Base-by-base conservation (phyloP, 2,797 vertebrate genomes). In the Rhinophrynus dorsalis region DNA sequence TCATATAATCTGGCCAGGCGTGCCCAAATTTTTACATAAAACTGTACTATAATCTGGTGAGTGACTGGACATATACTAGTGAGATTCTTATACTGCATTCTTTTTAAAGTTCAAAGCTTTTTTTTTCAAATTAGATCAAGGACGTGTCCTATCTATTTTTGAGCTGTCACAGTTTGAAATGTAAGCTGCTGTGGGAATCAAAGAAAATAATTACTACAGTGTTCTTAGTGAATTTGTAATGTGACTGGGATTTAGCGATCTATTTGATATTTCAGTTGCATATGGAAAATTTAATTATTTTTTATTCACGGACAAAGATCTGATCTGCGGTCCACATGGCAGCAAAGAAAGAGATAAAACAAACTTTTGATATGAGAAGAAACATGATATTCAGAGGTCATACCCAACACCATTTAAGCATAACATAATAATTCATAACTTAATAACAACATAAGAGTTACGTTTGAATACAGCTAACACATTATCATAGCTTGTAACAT, bases 41-140 rank as follows among this genome's bases (percentile, higher is more conserved):
- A n/a, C n/a, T n/a, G n/a, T n/a, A n/a, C n/a, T n/a, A n/a, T n/a
- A n/a, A n/a, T n/a, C n/a, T n/a, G n/a, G n/a, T n/a, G n/a, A n/a
- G n/a, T n/a, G n/a, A n/a, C n/a, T n/a, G n/a, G n/a, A n/a, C n/a
- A n/a, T n/a, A n/a, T n/a, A n/a, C n/a, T n/a, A n/a, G n/a, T n/a
- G n/a, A n/a, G 27, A 55, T n/a, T 44, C 21, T 18, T 52, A 45
- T 59, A n/a, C 10, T 17, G 18, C 38, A 6, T 37, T 11, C 23
- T 38, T 56, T 70, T 70, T 63, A 29, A 55, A 70, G 59, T 70
- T 71, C 50, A 71, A 63, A 71, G 68, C 40, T 48, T 71, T 71
- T 21, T 48, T 47, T 63, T 71, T 71, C 37, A 29, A 56, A 57
- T 56, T 56, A 56, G 68, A 63, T 63, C 59, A 71, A 71, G 68